Evolutionary conservation across 2,797 vertebrate genomes (phyloP).

Genomic region (Margarornis squamiger): DNA sequence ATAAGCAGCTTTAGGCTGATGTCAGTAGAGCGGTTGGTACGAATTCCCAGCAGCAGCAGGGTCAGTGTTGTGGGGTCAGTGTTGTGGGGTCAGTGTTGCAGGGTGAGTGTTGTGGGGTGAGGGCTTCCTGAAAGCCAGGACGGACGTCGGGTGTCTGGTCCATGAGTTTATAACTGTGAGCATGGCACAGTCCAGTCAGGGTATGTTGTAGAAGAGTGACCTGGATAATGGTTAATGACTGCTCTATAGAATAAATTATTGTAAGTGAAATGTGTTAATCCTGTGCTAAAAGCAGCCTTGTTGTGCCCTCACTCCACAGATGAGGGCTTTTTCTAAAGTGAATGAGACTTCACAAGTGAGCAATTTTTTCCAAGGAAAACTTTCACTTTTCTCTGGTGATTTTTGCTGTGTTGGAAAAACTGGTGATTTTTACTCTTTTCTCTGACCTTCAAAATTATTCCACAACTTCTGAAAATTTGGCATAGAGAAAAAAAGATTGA

Average conservation of each 20-base stretch:
- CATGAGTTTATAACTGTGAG: background rate
- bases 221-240: background rate
- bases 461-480: background rate
- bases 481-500: fast-evolving
- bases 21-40: background rate
- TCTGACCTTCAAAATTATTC: background rate
- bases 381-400: background rate
- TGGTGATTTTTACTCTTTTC: background rate
- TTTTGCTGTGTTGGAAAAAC: fast-evolving
- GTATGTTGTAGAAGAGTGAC: background rate
- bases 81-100: fast-evolving
- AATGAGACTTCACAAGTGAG: background rate
- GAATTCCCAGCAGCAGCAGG: background rate
- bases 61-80: fast-evolving
- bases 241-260: background rate
- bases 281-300: background rate
- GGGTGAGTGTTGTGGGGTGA: background rate
- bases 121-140: background rate
- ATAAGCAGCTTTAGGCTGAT: slow-evolving; percentile 18
- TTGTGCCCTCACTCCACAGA: background rate
- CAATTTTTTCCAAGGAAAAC: background rate
- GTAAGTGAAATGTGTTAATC: background rate
- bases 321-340: background rate
- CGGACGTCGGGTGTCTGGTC: fast-evolving
- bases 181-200: background rate